Base-by-base conservation (phyloP, 2,797 vertebrate genomes). In the Anguilla anguilla region DNA sequence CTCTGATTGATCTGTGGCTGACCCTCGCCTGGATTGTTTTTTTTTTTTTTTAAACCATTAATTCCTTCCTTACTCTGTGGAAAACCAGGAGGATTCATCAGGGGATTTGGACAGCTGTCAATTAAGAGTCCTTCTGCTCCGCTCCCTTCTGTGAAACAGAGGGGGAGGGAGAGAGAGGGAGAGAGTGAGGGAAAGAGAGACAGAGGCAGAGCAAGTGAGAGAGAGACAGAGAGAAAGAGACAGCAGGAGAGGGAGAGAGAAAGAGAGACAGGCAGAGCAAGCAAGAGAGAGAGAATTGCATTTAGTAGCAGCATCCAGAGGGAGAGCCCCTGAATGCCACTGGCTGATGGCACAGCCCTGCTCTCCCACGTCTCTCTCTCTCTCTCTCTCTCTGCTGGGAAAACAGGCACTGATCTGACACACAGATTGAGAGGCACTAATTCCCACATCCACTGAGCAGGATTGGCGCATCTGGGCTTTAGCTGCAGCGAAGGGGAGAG, bases 61-160 rank as follows among this genome's bases (percentile, higher is more conserved):
- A 69, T 69, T 69, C n/a, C n/a, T 31, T 69, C n/a, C n/a, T 28
- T 28, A n/a, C 9, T n/a, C 25, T 31, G 74, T 61, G 35, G 51
- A 22, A 57, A 72, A 86, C 5, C 87, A 67, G 35, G 51, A 43
- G 87, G 53, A 89, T 91, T 85, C 89, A 91, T 89, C 88, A 81
- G 93, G 92, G 94, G 93, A 95, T 95, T 94, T 95, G 92, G 91
- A 93, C 92, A 95, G 94, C 92, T 95, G 94, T 95, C 95, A 94
- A 94, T 96, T 94, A 94, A 93, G 94, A 94, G 93, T 94, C 92
- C 92, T 94, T 67, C 61, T 67, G 61, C 61, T 35, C 69, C 3
- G 59, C 17, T 17, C 59, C 59, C 59, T 19, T 10, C 51, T 10
- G 35, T 35, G 19, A 64, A 15, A 22, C 10, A 22, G 59, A 22